These are phyloP conservation scores for Anoplius nigerrimus DNA, from an alignment of 2,888 invertebrate species.

Conservation along the genomic window DNA sequence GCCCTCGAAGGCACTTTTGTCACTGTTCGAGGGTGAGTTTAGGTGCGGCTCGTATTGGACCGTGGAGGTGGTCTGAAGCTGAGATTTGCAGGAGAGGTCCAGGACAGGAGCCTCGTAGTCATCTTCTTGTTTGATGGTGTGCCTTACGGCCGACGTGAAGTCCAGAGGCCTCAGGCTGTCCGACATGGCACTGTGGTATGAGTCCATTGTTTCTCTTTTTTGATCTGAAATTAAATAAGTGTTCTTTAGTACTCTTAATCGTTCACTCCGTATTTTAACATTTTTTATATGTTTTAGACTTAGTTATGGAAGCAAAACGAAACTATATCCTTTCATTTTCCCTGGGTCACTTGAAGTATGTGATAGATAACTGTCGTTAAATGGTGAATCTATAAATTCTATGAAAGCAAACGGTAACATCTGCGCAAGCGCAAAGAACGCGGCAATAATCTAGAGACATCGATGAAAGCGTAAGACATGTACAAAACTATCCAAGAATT, in stretches of 20 bases:
- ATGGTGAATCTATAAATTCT: too few species aligned
- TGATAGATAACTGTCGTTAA: too few species aligned
- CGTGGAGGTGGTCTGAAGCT: not conserved
- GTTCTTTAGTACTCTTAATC: not conserved
- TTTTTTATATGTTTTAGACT: too few species aligned
- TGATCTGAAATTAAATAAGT: not conserved
- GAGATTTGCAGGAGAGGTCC: slow-evolving; percentile 65
- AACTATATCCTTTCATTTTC: too few species aligned
- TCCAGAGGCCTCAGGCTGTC: slow-evolving; percentile 39
- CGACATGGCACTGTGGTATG: not conserved
- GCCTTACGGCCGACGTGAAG: slow-evolving; percentile 38
- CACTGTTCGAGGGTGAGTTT: slow-evolving; percentile 36
- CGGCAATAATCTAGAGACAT: too few species aligned
- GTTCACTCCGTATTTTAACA: not conserved
- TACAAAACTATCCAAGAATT: too few species aligned
- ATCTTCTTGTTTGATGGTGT: slow-evolving; percentile 8
- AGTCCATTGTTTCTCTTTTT: slow-evolving; percentile 18
- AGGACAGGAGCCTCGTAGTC: slow-evolving; percentile 50
- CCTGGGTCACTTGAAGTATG: too few species aligned
- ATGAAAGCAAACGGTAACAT: not conserved
- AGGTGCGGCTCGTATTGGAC: slow-evolving; percentile 24
- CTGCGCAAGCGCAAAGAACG: not conserved
- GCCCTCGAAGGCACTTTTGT: slow-evolving; percentile 54
- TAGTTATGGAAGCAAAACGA: too few species aligned
- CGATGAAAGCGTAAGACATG: too few species aligned